phyloP scores from a whole-genome alignment of 2,797 vertebrate genomes.

The Lates japonicus region DNA sequence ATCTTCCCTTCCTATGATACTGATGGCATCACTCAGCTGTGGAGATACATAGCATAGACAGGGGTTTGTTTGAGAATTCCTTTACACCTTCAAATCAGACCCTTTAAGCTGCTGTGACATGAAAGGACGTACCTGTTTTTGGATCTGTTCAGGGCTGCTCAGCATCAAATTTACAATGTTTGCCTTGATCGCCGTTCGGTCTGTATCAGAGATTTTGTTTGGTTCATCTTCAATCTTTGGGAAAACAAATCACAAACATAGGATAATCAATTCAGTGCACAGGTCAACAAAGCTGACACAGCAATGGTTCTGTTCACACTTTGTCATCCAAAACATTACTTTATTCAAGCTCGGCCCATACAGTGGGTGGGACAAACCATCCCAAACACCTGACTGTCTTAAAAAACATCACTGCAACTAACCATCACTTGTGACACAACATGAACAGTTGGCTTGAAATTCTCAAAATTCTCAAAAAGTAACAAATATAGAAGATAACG shows the following conservation, averaged over 20 bases:
- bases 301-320: background rate
- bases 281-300: background rate
- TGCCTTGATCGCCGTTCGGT: slow-evolving; percentile 95
- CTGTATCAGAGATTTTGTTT: slow-evolving; percentile 95
- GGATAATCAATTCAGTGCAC: background rate
- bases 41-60: slow-evolving; percentile 23
- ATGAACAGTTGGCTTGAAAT: background rate
- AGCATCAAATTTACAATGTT: slow-evolving; percentile 99
- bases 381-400: background rate
- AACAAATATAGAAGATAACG: background rate
- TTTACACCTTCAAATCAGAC: background rate
- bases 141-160: slow-evolving; percentile 98
- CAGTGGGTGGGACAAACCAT: background rate
- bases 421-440: background rate
- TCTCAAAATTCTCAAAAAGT: background rate
- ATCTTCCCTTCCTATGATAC: slow-evolving; percentile 98
- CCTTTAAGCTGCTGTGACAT: rapidly evolving
- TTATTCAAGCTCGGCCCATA: background rate
- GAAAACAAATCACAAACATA: slow-evolving; percentile 23
- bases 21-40: slow-evolving; percentile 97
- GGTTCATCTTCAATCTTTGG: slow-evolving; percentile 94
- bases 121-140: slow-evolving; percentile 92
- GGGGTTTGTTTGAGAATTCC: background rate
- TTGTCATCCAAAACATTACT: background rate
- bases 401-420: background rate